A percentile compares a stretch with the other conserved stretches of the same genome.
Conservation (phyloP, 2,888 invertebrate species). For the Eupithecia pulchellata region DNA sequence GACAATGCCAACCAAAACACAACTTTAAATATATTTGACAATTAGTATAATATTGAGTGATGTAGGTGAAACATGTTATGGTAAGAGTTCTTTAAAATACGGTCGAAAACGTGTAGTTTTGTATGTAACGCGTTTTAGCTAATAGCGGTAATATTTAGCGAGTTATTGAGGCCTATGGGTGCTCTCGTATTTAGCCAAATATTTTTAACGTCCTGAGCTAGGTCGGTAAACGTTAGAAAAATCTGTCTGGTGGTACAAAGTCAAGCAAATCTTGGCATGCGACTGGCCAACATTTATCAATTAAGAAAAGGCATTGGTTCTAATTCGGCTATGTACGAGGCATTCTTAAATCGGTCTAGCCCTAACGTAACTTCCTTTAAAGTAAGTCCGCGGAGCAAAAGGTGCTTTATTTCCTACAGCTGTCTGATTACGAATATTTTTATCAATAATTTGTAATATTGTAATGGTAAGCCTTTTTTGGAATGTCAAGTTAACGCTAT, state of each 20-base stretch:
- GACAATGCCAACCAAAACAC: neutral
- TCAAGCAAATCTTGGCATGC: neutral
- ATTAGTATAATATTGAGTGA: neutral
- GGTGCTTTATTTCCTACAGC: conserved; percentile 73
- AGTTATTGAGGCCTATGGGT: conserved; percentile 44
- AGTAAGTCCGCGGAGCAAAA: conserved; percentile 59
- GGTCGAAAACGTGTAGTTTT: conserved; percentile 67
- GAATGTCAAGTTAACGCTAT: conserved; percentile 43
- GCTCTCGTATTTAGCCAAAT: conserved; percentile 25
- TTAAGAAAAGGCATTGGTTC: neutral
- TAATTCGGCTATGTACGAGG: conserved; percentile 16
- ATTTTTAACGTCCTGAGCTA: neutral
- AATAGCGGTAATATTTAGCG: conserved; percentile 34
- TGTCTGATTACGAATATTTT: conserved; percentile 55
- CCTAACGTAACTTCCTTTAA: conserved; percentile 48
- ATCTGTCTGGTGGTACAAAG: neutral
- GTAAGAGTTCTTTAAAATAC: conserved; percentile 37
- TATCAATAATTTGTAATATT: conserved; percentile 53
- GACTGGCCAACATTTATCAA: neutral
- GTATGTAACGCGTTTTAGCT: conserved; percentile 51
- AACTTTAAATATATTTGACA: neutral
- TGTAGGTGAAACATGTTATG: conserved; percentile 7
- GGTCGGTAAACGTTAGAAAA: neutral
- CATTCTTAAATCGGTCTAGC: conserved; percentile 37
- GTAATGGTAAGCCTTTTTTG: conserved; percentile 52